Conservation (phyloP, 2,113 vertebrate genomes). For the Coptodon bakossiorum region DNA sequence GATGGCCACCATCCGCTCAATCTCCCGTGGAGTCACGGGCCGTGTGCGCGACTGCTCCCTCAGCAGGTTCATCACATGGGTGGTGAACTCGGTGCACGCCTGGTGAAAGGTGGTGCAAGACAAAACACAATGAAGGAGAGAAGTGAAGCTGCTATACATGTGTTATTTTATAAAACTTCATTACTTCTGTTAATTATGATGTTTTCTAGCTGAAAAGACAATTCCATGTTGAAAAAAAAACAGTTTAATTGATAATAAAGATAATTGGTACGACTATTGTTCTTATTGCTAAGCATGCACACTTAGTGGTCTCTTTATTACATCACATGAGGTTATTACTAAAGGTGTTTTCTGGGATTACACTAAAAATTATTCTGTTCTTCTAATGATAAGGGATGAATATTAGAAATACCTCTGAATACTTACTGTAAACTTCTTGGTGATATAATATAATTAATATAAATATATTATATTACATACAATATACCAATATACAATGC, state of each 20-base stretch:
- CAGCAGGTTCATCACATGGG: slow-evolving; percentile 89
- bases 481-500: neutral
- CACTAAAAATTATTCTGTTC: neutral
- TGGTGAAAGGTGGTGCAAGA: neutral
- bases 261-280: neutral
- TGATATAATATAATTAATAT: neutral
- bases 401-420: neutral
- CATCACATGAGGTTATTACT: neutral
- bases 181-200: neutral
- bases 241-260: neutral
- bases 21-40: slow-evolving; percentile 86
- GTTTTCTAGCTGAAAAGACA: neutral
- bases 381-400: neutral
- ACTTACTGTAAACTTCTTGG: neutral
- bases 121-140: neutral
- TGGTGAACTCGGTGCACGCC: slow-evolving; percentile 89
- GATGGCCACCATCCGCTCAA: slow-evolving; percentile 90
- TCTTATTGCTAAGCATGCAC: neutral
- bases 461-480: neutral
- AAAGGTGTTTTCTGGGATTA: neutral
- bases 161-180: neutral
- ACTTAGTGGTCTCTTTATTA: neutral
- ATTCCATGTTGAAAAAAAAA: rapidly evolving
- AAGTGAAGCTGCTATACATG: neutral
- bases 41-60: slow-evolving; percentile 86